Conservation (phyloP, 1,140 invertebrate species). For the Cardiocondyla obscurior region DNA sequence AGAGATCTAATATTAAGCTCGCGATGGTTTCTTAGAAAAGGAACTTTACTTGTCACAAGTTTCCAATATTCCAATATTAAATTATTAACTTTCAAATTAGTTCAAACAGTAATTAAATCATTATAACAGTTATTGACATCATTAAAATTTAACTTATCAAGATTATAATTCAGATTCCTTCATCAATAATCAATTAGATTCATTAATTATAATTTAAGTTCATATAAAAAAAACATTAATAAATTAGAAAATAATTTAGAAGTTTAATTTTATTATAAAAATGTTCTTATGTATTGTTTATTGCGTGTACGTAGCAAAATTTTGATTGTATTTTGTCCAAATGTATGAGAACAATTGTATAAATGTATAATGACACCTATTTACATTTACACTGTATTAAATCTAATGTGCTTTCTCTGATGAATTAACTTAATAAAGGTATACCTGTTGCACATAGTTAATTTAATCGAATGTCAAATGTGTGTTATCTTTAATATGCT, state of each 20-base stretch:
- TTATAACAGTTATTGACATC: not conserved
- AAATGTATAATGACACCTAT: not conserved
- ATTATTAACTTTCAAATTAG: not conserved
- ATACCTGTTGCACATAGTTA: constrained; percentile 42
- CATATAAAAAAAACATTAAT: not conserved
- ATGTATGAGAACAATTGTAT: not conserved
- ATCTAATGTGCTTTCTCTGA: constrained; percentile 2
- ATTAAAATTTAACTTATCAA: not conserved
- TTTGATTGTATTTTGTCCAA: not conserved
- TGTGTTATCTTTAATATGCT: constrained; percentile 17
- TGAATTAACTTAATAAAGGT: constrained; percentile 37
- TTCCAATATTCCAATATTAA: not conserved
- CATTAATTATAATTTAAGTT: not conserved
- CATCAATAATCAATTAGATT: not conserved
- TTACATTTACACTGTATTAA: not conserved
- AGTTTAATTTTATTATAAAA: not conserved
- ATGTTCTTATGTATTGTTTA: not conserved
- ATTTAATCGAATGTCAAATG: constrained; percentile 40
- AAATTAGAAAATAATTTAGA: not conserved
- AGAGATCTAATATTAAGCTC: not conserved
- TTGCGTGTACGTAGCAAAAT: not conserved
- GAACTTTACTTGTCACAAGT: not conserved
- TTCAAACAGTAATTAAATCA: not conserved
- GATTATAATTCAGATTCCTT: not conserved
- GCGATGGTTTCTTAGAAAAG: not conserved